These are phyloP conservation scores for Drosophila maculinotata DNA, from an alignment of 2,888 invertebrate species.

Conservation along the genomic window DNA sequence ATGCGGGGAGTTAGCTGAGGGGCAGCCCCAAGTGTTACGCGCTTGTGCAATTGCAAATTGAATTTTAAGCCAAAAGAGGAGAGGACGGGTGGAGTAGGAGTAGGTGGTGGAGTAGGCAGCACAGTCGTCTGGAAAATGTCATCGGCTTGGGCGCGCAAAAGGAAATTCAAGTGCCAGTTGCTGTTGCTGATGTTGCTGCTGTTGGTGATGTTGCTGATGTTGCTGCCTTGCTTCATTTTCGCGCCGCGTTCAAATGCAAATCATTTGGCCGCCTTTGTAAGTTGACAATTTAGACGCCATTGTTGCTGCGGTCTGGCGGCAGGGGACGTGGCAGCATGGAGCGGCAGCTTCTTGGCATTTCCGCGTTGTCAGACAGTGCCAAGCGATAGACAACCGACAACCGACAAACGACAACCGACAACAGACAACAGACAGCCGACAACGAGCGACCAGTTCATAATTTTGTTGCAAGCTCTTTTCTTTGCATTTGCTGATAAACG, in stretches of 20 bases:
- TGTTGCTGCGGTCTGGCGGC: slow-evolving; percentile 39
- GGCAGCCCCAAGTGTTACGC: slow-evolving; percentile 70
- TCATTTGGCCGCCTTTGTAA: slow-evolving; percentile 80
- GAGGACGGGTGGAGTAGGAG: background rate
- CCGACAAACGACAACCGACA: slow-evolving; percentile 20
- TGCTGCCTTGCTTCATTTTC: slow-evolving; percentile 70
- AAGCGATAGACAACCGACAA: slow-evolving; percentile 65
- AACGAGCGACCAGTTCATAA: slow-evolving; percentile 52
- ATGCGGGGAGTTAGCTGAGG: background rate
- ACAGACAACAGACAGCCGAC: slow-evolving; percentile 8
- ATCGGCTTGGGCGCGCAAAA: slow-evolving; percentile 44
- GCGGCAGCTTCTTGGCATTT: slow-evolving; percentile 66
- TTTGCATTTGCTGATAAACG: slow-evolving; percentile 46
- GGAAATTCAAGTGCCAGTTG: slow-evolving; percentile 61
- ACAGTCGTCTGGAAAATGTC: slow-evolving; percentile 77
- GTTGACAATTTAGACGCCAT: slow-evolving; percentile 79
- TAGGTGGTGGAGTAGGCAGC: slow-evolving; percentile 1
- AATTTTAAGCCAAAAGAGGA: slow-evolving; percentile 61
- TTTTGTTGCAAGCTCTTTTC: slow-evolving; percentile 46
- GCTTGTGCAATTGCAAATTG: slow-evolving; percentile 79
- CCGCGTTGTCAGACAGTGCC: slow-evolving; percentile 78
- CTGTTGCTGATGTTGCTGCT: slow-evolving; percentile 26
- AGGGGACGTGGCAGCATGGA: slow-evolving; percentile 10
- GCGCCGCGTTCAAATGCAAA: slow-evolving; percentile 79
- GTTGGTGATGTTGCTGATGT: slow-evolving; percentile 38